Percentiles rank a stretch among this genome's conserved stretches.
phyloP scores from a whole-genome alignment of 2,113 vertebrate species.

The Hippolais icterina region DNA sequence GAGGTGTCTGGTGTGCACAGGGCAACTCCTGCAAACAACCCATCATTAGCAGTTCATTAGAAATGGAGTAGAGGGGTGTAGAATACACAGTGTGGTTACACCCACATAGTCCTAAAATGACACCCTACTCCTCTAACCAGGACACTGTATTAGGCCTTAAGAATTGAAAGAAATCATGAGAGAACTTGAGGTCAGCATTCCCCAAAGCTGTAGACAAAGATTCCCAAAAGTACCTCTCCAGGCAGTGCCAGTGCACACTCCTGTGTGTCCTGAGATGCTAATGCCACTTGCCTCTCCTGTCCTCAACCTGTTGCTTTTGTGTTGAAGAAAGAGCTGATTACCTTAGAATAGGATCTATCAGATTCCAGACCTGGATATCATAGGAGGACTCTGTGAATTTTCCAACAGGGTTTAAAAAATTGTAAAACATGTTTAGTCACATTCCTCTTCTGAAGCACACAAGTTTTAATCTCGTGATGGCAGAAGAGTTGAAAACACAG shows the following conservation, averaged over 20 bases:
- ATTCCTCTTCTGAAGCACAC: background rate
- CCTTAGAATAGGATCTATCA: background rate
- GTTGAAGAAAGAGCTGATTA: background rate
- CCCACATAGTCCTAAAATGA: background rate
- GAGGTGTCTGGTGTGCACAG: background rate
- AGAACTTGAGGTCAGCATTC: background rate
- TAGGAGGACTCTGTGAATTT: background rate
- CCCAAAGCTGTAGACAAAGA: background rate
- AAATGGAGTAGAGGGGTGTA: background rate
- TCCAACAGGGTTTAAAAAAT: background rate
- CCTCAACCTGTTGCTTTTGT: background rate
- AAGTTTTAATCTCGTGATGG: background rate
- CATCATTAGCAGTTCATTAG: too few species aligned
- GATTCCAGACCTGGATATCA: background rate
- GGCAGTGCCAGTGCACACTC: background rate
- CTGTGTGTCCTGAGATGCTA: background rate
- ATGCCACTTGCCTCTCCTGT: background rate
- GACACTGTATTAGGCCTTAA: background rate
- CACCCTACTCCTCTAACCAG: background rate
- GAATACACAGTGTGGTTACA: background rate
- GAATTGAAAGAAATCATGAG: background rate
- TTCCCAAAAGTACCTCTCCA: background rate
- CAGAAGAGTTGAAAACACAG: background rate
- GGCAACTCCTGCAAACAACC: background rate
- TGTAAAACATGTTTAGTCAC: background rate